Base-by-base conservation (phyloP, 1,140 invertebrate species). In the Vollenhovia emeryi region DNA sequence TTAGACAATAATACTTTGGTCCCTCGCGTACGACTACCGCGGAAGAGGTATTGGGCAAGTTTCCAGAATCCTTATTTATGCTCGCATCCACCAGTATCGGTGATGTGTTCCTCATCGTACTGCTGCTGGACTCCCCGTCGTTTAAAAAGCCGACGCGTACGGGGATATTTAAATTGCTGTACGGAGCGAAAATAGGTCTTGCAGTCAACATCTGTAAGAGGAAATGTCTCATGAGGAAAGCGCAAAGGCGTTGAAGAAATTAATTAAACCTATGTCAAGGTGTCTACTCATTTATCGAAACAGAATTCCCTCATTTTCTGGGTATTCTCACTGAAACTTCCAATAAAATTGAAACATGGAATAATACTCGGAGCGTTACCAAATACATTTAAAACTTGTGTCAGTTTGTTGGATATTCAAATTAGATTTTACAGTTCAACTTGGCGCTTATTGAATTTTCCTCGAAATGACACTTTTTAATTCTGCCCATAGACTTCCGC, bases 1-100 rank as follows among this genome's bases (percentile, higher is more conserved):
- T 95, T 79, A 95, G 95, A 91, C 97, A 97, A 91, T 97, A 97
- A 84, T 96, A 95, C 92, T 96, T 96, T 83, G 95, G 94, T 87
- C 94, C 93, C 62, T 96, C 94, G 45, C 89, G 91, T 64, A 85
- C 60, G 62, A 78, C 48, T 24, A 64, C 50, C 21, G 18, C 18
- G 3, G 55, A 24, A 33, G 68, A 55, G 11, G 60, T 43, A 33
- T 40, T 80, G 5, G 52, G 33, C 8, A 62, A 57, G 55, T 71
- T 86, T 45, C 40, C 24, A 71, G 48, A 50, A 13, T 87, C 55
- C 2, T 76, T 85, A 50, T 57, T 85, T 9, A 43, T 24, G 27
- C 15, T 52, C 7, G 6, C 30, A 18, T 68, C 66, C 27, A 75
- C 43, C 24, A 59, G 36, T 71, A 64, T 75, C n/a, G 75, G 82